These are phyloP conservation scores for Phaethon lepturus DNA, from an alignment of 2,113 vertebrate genomes.

Conservation along the genomic window DNA sequence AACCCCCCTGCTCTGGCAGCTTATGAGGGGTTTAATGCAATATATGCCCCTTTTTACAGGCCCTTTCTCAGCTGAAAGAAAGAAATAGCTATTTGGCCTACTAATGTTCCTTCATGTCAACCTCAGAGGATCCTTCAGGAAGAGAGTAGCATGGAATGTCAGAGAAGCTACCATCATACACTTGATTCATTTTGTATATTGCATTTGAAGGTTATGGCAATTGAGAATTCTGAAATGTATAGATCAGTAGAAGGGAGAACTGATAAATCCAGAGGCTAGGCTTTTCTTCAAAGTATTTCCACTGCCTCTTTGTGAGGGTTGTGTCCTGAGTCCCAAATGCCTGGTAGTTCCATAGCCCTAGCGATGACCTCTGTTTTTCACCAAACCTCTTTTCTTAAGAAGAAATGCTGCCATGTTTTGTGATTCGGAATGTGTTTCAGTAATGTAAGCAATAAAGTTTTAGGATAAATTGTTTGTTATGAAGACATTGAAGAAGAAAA, in stretches of 20 bases:
- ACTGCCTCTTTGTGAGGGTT: neutral
- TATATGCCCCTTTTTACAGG: neutral
- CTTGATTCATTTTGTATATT: neutral
- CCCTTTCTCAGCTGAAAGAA: neutral
- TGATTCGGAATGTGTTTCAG: neutral
- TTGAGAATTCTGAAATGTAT: neutral
- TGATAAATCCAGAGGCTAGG: neutral
- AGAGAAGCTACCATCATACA: neutral
- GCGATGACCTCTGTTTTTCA: neutral
- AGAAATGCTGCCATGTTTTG: neutral
- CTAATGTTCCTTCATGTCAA: neutral
- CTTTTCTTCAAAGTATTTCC: neutral
- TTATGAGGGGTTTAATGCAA: neutral
- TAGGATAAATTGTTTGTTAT: slow-evolving; percentile 36
- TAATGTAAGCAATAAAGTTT: slow-evolving; percentile 13
- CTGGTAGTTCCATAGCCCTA: neutral
- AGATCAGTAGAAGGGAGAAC: neutral
- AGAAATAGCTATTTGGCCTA: neutral
- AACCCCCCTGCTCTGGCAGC: neutral
- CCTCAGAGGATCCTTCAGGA: neutral
- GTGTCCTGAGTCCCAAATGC: neutral
- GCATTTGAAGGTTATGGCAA: neutral
- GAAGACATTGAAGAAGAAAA: neutral
- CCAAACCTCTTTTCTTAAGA: neutral
- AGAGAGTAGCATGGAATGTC: neutral